Base-by-base conservation (phyloP, 2,797 vertebrate genomes). In the Eidolon dupreanum region DNA sequence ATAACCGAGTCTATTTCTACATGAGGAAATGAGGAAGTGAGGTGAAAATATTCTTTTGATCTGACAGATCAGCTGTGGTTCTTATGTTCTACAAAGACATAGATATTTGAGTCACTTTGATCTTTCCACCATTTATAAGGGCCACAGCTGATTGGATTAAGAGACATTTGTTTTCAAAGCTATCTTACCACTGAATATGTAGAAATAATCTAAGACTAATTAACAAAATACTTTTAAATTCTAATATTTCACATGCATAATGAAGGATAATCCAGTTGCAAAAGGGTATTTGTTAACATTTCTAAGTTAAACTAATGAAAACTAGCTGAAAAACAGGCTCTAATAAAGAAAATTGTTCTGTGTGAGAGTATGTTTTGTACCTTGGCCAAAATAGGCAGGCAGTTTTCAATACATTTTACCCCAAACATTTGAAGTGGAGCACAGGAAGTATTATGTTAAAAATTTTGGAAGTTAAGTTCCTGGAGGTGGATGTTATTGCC, bases 71-170 rank as follows among this genome's bases (percentile, higher is more conserved):
- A 97, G 95, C 87, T 97, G 93, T 95, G 92, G 89, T 65, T 77
- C 79, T 96, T 96, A 79, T 49, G 65, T 74, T 74, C 70, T 84
- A 89, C 63, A 89, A 83, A 86, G 79, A 79, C 79, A 63, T 65
- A 61, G 95, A 75, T 12, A 96, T 91, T 16, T 74, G 95, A 91
- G 79, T 53, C 68, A 63, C 96, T 97, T 97, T 96, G 96, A 97
- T 97, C 96, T 97, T 38, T n/a, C 55, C 57, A 74, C 84, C 92
- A 22, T 77, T 95, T 89, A 79, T 79, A 92, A 92, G 51, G 36
- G 57, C 66, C 93, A 96, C 96, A 97, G 96, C 95, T 97, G 96
- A 97, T 90, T 97, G 96, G 96, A 97, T 97, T 97, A 97, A 96
- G 51, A 36, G 59, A 96, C 78, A 97, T 59, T 95, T 95, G 93